Percentiles rank a stretch among this genome's conserved stretches.
Conservation (phyloP, 30 jellyfish, hydroid and myxozoan genomes). For the Phacellophora camtschatica region DNA sequence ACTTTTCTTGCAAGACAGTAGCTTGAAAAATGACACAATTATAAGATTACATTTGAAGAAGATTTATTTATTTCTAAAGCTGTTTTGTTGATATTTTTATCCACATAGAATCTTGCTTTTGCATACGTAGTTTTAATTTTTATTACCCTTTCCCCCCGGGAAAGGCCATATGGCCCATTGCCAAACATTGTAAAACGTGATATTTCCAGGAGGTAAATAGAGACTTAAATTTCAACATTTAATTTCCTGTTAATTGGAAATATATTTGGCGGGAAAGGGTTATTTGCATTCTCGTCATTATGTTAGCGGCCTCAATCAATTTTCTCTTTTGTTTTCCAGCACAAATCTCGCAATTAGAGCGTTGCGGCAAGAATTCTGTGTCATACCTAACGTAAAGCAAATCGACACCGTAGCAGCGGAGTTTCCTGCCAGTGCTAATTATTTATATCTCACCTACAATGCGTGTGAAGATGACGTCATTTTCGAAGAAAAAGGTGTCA, state of each 20-base stretch:
- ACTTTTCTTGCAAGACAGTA: too few relatives aligned
- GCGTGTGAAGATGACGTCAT: constrained; percentile 76
- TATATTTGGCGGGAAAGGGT: background rate
- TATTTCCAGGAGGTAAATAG: too few relatives aligned
- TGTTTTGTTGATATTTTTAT: too few relatives aligned
- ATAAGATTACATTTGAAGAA: too few relatives aligned
- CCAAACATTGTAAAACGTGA: too few relatives aligned
- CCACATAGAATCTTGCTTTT: too few relatives aligned
- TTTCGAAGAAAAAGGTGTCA: constrained; percentile 67
- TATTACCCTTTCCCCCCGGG: too few relatives aligned
- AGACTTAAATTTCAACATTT: background rate
- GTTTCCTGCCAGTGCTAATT: constrained; percentile 96
- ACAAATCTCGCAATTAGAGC: constrained; percentile 85
- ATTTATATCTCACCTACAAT: constrained; percentile 90
- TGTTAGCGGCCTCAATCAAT: background rate
- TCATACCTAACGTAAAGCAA: constrained; percentile 83
- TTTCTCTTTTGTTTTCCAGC: constrained; percentile 34
- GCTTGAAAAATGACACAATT: too few relatives aligned
- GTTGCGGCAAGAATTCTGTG: constrained; percentile 65
- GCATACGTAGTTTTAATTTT: background rate
- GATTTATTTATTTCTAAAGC: too few relatives aligned
- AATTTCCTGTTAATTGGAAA: too few relatives aligned
- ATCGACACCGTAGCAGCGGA: constrained; percentile 99
- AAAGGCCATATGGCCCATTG: too few relatives aligned
- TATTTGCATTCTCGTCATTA: background rate